Percentiles rank a stretch among this genome's conserved stretches.
These are phyloP conservation scores for Mamestra configurata DNA, from an alignment of 1,140 invertebrate genomes.

Conservation along the genomic window DNA sequence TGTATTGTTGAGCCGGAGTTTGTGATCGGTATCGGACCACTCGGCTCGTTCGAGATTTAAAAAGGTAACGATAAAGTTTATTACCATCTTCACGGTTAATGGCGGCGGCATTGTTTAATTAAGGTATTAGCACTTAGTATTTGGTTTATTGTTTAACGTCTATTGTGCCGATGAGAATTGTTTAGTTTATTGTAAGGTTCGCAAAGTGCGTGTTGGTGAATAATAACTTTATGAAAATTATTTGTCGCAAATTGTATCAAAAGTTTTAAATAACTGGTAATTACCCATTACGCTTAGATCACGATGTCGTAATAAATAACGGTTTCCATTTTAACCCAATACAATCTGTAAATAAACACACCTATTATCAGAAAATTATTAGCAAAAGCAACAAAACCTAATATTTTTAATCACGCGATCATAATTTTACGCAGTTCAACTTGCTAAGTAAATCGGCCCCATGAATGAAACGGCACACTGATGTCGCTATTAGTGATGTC, in stretches of 20 bases:
- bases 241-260: neutral
- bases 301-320: neutral
- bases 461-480: constrained; percentile 60
- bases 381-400: neutral
- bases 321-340: neutral
- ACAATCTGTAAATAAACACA: constrained; percentile 5
- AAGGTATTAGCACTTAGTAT: constrained; percentile 46
- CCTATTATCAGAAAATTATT: neutral
- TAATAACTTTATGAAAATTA: neutral
- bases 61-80: constrained; percentile 77
- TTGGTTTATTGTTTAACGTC: constrained; percentile 61
- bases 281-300: no score
- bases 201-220: neutral
- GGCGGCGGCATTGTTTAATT: constrained; percentile 60
- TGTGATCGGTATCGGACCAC: constrained; percentile 82
- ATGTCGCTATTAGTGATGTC: constrained; percentile 58
- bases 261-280: neutral
- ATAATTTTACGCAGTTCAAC: constrained; percentile 47
- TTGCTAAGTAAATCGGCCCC: constrained; percentile 58
- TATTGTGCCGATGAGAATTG: constrained; percentile 42
- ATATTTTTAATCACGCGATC: constrained; percentile 33
- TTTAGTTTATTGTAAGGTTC: neutral
- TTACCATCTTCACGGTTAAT: constrained; percentile 65
- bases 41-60: constrained; percentile 79
- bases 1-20: constrained; percentile 80